Evolutionary conservation across 2,888 invertebrate genomes (phyloP).

Genomic region (Odontomyia ornata): DNA sequence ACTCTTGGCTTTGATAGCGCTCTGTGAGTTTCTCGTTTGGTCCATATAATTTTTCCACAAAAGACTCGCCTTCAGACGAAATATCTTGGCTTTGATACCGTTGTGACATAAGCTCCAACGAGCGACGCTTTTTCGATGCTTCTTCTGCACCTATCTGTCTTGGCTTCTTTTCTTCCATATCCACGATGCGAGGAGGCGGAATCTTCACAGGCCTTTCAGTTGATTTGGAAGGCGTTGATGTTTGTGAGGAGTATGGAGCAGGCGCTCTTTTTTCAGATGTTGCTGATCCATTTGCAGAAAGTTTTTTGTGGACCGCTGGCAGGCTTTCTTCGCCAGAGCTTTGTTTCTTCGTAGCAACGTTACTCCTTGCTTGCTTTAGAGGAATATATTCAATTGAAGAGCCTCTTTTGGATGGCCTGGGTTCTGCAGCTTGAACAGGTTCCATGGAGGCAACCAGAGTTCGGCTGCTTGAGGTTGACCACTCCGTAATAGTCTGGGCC

Average conservation of each 20-base stretch:
- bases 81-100: constrained; percentile 72
- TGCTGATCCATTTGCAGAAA: constrained; percentile 56
- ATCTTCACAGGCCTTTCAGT: constrained; percentile 63
- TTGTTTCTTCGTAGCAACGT: constrained; percentile 53
- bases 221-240: constrained; percentile 53
- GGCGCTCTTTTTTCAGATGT: constrained; percentile 52
- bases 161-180: constrained; percentile 53
- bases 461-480: constrained; percentile 83
- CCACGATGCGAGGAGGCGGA: constrained; percentile 60
- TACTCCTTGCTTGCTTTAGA: constrained; percentile 58
- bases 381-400: constrained; percentile 59
- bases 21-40: constrained; percentile 72
- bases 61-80: constrained; percentile 64
- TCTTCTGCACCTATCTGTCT: constrained; percentile 54
- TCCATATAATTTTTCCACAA: constrained; percentile 70
- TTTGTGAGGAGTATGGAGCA: constrained; percentile 50
- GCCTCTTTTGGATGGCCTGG: constrained; percentile 53
- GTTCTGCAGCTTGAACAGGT: constrained; percentile 52
- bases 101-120: constrained; percentile 66
- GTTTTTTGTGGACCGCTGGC: constrained; percentile 59
- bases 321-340: constrained; percentile 59
- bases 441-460: constrained; percentile 74
- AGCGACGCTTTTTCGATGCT: constrained; percentile 65
- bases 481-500: constrained; percentile 83
- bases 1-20: constrained; percentile 73